Percentiles rank a stretch among this genome's conserved stretches.
Evolutionary conservation across 1,140 invertebrate species (phyloP).

Genomic region (Bombus fervidus): DNA sequence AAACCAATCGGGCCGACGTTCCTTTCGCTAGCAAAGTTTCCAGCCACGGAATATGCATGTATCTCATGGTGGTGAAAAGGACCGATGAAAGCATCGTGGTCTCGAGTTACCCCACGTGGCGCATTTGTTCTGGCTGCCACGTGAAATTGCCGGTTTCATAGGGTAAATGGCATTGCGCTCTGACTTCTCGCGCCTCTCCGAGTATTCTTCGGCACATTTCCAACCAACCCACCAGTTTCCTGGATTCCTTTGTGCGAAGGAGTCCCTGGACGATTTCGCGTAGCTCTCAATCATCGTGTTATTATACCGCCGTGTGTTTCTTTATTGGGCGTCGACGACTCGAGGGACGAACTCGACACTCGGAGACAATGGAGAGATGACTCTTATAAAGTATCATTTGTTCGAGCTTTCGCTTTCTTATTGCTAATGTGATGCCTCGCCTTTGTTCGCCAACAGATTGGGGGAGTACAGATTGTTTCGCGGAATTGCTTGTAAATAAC

Average conservation of each 20-base stretch:
- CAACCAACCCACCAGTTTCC: neutral
- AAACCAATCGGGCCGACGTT: neutral
- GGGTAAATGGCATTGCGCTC: neutral
- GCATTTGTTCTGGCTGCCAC: conserved; percentile 18
- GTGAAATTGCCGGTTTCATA: neutral
- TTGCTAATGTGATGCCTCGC: neutral
- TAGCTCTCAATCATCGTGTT: neutral
- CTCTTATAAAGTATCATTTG: neutral
- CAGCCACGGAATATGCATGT: too few species aligned
- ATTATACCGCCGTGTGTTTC: neutral
- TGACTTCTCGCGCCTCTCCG: neutral
- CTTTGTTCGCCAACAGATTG: neutral
- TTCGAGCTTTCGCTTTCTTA: too few species aligned
- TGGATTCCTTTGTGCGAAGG: neutral
- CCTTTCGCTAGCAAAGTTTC: neutral
- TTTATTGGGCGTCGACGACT: neutral
- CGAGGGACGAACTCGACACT: neutral
- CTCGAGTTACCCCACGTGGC: conserved; percentile 4
- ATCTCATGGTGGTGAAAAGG: neutral
- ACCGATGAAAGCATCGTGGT: neutral
- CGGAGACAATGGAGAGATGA: neutral
- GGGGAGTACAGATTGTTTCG: neutral
- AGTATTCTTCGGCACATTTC: neutral
- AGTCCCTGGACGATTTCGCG: neutral
- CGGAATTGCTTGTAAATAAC: neutral